Conservation (phyloP, 1,140 invertebrate genomes). For the Araneus ventricosus region DNA sequence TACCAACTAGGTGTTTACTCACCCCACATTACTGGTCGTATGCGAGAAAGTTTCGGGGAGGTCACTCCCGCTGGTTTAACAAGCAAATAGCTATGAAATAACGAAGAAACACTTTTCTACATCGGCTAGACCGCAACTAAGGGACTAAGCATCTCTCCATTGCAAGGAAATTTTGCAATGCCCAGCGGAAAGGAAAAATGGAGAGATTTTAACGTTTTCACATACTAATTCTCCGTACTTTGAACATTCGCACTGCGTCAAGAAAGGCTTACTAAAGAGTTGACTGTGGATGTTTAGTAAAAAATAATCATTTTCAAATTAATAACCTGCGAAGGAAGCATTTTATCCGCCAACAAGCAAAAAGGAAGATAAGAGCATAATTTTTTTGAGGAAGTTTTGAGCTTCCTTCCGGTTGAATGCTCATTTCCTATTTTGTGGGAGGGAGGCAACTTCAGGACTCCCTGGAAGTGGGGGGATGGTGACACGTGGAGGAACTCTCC, state of each 20-base stretch:
- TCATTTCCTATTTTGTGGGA: slow-evolving; percentile 27
- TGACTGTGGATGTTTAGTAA: neutral
- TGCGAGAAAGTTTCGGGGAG: no score
- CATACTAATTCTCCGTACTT: no score
- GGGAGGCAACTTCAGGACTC: slow-evolving; percentile 12
- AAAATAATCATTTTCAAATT: slow-evolving; percentile 10
- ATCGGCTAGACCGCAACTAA: no score
- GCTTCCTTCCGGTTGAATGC: slow-evolving; percentile 20
- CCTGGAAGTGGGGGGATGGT: neutral
- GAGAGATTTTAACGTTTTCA: no score
- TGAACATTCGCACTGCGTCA: neutral
- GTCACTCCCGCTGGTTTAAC: no score
- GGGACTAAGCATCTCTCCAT: no score
- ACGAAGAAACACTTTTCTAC: no score
- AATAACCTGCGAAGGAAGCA: neutral
- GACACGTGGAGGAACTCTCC: neutral
- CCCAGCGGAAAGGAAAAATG: no score
- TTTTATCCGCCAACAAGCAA: neutral
- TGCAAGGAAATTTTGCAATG: no score
- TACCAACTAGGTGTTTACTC: no score
- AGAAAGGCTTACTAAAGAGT: neutral
- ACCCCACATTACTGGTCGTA: no score
- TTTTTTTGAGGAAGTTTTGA: neutral
- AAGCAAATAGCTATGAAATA: no score
- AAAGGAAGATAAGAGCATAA: slow-evolving; percentile 18